Base-by-base conservation (phyloP, 2,888 invertebrate genomes). In the Theretra japonica region DNA sequence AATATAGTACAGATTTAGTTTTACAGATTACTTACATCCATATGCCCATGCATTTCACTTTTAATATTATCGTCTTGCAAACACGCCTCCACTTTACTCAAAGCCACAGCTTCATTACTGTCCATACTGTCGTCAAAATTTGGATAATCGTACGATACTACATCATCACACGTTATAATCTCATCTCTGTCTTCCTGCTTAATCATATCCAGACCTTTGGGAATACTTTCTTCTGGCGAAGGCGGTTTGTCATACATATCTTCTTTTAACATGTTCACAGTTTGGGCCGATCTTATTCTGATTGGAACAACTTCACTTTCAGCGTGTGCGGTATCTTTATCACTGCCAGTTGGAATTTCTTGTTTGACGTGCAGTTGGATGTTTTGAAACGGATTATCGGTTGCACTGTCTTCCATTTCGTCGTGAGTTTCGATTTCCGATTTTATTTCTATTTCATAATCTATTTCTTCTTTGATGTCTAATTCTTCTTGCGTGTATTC, bases 11-110 rank as follows among this genome's bases (percentile, higher is more conserved):
- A n/a, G n/a, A n/a, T n/a, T n/a, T n/a, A n/a, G n/a, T n/a, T n/a
- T n/a, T n/a, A n/a, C 2, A 11, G 8, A 11, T 41, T 41, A 21
- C 28, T 53, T 70, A 62, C 53, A 50, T 30, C 50, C 8, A 62
- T 30, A 23, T 25, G 41, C 72, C 75, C 78, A 48, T 65, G 48
- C 23, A 17, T 23, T 65, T 71, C 70, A 5, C 8, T 71, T 25
- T 65, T 71, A 23, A 65, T 33, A 30, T 60, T 60, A 23, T 88
- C 86, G 68, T 92, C 92, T 59, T 88, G 88, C 68, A 94, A 76
- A 76, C 93, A 93, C 0, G 91, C 86, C 72, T 94, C 93, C 0
- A 93, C 93, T 72, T 90, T 90, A 19, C 87, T 88, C 33, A 94
- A 76, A 0, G 91, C 93, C 0, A 82, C 78, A 0, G 89, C 90